Conservation (phyloP, 2,797 vertebrate species). For the Tadarida brasiliensis region DNA sequence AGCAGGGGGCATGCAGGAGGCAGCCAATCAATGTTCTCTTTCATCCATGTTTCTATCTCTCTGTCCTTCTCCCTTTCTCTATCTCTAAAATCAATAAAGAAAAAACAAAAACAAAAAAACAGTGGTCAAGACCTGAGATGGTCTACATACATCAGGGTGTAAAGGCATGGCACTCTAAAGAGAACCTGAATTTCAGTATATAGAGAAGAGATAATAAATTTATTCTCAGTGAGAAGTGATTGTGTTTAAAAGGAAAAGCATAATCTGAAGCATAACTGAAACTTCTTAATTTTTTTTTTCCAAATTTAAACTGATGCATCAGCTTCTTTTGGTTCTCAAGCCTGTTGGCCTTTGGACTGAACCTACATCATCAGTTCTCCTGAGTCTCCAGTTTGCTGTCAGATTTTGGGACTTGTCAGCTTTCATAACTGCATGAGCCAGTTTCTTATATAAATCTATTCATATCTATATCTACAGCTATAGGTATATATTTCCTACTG, state of each 20-base stretch:
- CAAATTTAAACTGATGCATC: neutral
- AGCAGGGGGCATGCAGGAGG: no score
- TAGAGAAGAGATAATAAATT: neutral
- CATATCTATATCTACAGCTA: no score
- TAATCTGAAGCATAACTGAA: neutral
- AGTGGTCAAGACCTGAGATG: neutral
- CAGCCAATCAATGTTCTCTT: no score
- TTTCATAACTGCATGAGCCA: neutral
- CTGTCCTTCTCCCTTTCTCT: no score
- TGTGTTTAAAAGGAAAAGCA: neutral
- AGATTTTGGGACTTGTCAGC: neutral
- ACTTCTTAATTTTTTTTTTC: neutral
- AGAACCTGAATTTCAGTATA: neutral
- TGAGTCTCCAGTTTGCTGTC: no score
- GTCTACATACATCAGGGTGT: neutral
- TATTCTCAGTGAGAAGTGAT: neutral
- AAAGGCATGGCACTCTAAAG: neutral
- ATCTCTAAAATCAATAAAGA: no score
- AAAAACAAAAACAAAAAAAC: no score
- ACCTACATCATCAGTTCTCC: neutral
- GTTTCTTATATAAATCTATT: neutral
- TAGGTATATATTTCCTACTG: neutral
- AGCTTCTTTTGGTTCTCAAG: neutral
- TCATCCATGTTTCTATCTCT: no score
- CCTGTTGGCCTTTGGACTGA: neutral